Evolutionary conservation across 2,113 vertebrate species (phyloP).

Genomic region (Hemiprocne comata): DNA sequence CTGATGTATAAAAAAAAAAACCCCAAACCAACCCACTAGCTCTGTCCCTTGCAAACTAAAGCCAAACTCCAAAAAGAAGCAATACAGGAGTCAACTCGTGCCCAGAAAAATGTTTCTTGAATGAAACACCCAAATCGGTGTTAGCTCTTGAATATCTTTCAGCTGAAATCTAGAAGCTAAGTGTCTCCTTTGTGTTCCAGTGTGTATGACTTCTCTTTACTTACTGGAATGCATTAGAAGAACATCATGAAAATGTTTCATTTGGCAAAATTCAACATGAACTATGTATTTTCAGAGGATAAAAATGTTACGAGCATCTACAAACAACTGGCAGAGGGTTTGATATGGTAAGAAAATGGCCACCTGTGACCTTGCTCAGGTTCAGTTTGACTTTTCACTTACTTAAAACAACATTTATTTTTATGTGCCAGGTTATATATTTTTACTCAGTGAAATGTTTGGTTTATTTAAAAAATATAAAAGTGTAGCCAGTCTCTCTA

Average conservation of each 20-base stretch:
- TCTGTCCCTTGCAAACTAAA: neutral
- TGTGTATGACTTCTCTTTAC: neutral
- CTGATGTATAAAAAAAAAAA: neutral
- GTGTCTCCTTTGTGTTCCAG: neutral
- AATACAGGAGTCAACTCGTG: neutral
- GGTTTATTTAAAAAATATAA: conserved; percentile 22
- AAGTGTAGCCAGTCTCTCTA: neutral
- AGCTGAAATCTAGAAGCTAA: neutral
- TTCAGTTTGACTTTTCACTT: conserved; percentile 28
- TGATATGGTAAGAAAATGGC: neutral
- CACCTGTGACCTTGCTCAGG: neutral
- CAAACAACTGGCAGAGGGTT: neutral
- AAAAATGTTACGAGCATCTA: neutral
- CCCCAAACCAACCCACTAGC: neutral
- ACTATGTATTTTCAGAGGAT: neutral
- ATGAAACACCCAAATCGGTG: fast-evolving
- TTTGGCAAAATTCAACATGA: neutral
- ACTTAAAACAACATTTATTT: conserved; percentile 45
- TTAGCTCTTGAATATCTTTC: neutral
- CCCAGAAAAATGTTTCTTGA: neutral
- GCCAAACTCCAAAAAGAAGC: neutral
- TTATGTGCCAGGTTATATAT: neutral
- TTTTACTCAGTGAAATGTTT: conserved; percentile 14
- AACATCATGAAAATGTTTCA: neutral
- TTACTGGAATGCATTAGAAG: neutral